phyloP scores from a whole-genome alignment of 2,113 vertebrate genomes.

The Spermophilus dauricus region DNA sequence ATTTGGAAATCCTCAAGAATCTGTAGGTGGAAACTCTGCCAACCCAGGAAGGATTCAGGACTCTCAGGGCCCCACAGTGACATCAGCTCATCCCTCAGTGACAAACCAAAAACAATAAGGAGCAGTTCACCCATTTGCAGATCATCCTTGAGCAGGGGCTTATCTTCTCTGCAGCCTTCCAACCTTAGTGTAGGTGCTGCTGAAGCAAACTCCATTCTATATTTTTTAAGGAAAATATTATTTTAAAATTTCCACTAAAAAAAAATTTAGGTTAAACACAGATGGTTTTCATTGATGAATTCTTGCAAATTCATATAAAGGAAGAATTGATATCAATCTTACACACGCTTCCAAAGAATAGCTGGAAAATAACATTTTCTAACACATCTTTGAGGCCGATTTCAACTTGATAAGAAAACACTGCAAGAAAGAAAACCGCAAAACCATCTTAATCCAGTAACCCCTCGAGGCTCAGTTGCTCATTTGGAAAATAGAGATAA shows the following conservation, averaged over 20 bases:
- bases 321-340: not conserved
- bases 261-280: not conserved
- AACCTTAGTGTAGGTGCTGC: too few relatives aligned
- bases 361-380: not conserved
- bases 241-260: not conserved
- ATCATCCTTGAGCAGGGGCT: too few relatives aligned
- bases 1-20: too few relatives aligned
- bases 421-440: constrained; percentile 18
- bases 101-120: too few relatives aligned
- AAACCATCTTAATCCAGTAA: not conserved
- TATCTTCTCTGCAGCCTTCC: too few relatives aligned
- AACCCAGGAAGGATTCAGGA: too few relatives aligned
- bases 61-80: too few relatives aligned
- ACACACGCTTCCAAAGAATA: not conserved
- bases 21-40: too few relatives aligned
- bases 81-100: too few relatives aligned
- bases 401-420: not conserved
- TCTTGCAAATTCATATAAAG: not conserved
- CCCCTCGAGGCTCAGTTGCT: not conserved
- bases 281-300: constrained; percentile 32
- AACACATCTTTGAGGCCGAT: not conserved
- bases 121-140: too few relatives aligned
- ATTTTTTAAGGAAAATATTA: not conserved
- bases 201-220: too few relatives aligned
- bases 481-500: not conserved